phyloP scores from a whole-genome alignment of 2,797 vertebrate species.

The Bradypus variegatus region DNA sequence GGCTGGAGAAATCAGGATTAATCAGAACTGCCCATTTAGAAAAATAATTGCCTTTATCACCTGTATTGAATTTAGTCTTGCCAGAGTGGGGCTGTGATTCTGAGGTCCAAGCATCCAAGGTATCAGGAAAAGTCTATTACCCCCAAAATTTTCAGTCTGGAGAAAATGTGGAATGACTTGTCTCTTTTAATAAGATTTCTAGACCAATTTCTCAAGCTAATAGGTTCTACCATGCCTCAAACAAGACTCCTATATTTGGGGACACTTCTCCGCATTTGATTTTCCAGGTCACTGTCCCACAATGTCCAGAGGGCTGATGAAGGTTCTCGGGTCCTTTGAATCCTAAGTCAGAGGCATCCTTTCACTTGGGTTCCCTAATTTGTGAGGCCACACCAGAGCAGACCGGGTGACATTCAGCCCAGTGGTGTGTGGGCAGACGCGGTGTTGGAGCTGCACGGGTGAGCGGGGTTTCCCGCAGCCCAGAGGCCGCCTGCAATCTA shows the following conservation, averaged over 20 bases:
- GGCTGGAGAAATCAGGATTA: constrained; percentile 53
- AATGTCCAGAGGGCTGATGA: constrained; percentile 19
- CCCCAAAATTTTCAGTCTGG: constrained; percentile 48
- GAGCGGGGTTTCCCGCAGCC: not conserved
- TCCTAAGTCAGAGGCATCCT: not conserved
- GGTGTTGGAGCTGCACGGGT: not conserved
- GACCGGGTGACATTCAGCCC: not conserved
- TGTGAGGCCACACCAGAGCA: not conserved
- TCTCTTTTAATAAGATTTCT: constrained; percentile 63
- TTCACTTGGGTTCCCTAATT: not conserved
- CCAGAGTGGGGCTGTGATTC: constrained; percentile 36
- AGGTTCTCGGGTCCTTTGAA: not conserved
- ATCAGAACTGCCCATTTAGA: constrained; percentile 49
- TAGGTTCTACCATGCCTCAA: constrained; percentile 47
- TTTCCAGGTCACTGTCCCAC: constrained; percentile 53
- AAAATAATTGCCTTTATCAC: constrained; percentile 52
- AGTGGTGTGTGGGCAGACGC: not conserved
- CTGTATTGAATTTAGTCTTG: constrained; percentile 37
- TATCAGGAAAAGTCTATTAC: constrained; percentile 36
- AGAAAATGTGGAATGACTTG: constrained; percentile 50
- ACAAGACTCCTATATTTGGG: constrained; percentile 45
- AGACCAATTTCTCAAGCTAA: constrained; percentile 62
- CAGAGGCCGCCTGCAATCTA: not conserved
- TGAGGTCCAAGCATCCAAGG: not conserved
- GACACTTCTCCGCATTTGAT: constrained; percentile 45